Percentiles rank a stretch among this genome's conserved stretches.
Conservation (phyloP, 2,113 vertebrate species). For the Egretta garzetta region DNA sequence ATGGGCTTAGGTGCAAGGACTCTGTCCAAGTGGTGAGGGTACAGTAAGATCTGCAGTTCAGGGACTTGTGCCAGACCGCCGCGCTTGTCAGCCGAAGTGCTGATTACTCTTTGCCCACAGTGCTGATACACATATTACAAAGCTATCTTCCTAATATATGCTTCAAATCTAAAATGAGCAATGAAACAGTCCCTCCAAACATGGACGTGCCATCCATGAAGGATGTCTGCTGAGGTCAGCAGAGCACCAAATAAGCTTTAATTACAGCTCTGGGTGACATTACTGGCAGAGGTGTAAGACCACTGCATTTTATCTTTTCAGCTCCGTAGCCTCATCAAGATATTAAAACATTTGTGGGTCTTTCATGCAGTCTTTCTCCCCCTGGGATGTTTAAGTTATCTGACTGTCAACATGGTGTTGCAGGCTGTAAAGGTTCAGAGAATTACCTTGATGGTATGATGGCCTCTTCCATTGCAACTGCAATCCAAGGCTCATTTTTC, state of each 20-base stretch:
- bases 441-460: constrained; percentile 64
- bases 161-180: background rate
- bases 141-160: background rate
- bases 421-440: constrained; percentile 60
- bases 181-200: background rate
- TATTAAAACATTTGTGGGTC: constrained; percentile 21
- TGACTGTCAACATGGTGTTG: constrained; percentile 44
- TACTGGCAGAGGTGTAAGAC: background rate
- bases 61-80: background rate
- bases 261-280: background rate
- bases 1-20: background rate
- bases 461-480: constrained; percentile 65
- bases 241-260: background rate
- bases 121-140: background rate
- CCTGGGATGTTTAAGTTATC: constrained; percentile 29
- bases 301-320: background rate
- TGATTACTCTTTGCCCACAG: background rate
- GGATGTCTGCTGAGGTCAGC: background rate
- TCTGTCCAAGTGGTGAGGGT: background rate
- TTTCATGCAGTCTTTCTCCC: constrained; percentile 14
- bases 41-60: background rate
- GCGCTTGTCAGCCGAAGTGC: accelerated
- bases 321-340: constrained; percentile 36
- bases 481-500: constrained; percentile 43
- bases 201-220: background rate